Evolutionary conservation across 1,140 invertebrate species (phyloP).

Genomic region (Bombus vancouverensis): DNA sequence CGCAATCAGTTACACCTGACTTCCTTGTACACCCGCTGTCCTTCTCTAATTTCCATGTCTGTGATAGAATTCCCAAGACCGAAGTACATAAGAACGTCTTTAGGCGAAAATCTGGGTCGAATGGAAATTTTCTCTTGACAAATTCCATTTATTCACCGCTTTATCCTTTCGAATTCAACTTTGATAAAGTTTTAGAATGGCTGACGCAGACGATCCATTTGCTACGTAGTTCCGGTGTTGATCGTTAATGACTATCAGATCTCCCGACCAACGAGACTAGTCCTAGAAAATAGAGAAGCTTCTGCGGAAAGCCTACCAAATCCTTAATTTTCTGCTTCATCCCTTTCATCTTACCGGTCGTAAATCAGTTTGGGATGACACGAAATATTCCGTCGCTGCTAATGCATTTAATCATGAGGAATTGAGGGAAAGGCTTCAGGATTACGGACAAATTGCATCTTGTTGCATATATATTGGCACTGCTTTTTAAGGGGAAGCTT

Average conservation of each 20-base stretch:
- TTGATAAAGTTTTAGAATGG: constrained; percentile 12
- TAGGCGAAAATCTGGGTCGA: constrained; percentile 19
- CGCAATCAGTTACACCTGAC: constrained; percentile 12
- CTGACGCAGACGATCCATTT: background rate
- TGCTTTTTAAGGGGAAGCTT: background rate
- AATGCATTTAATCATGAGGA: background rate
- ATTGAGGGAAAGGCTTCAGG: background rate
- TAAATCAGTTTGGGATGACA: background rate
- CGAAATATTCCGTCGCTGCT: background rate
- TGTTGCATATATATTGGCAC: no score
- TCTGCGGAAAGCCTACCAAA: background rate
- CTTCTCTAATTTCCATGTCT: constrained; percentile 11
- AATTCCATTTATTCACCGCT: constrained; percentile 22
- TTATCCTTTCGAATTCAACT: constrained; percentile 19
- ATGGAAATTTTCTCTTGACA: constrained; percentile 31
- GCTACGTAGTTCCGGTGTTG: background rate
- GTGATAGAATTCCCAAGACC: constrained; percentile 1
- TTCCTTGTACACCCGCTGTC: background rate
- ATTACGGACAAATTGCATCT: background rate
- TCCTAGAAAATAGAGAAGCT: background rate
- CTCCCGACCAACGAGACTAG: background rate
- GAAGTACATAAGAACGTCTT: background rate
- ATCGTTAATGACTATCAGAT: constrained; percentile 8
- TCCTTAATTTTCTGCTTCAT: background rate
- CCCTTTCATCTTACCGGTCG: background rate